Conservation (phyloP, 2,888 invertebrate genomes). For the Margaritifera margaritifera region DNA sequence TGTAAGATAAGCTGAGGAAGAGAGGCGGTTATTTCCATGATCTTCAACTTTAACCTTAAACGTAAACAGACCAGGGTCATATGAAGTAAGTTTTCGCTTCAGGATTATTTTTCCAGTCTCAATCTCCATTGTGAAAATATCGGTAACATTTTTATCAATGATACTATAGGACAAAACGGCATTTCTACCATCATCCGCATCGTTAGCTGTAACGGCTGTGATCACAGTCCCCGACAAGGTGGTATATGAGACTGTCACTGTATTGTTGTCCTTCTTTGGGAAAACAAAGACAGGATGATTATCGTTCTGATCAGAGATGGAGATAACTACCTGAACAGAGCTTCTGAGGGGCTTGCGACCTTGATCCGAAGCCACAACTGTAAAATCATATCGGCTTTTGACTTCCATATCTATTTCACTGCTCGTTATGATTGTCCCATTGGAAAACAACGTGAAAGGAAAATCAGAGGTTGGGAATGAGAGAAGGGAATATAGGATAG, state of each 20-base stretch:
- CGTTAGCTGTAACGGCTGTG: constrained; percentile 23
- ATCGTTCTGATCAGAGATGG: constrained; percentile 43
- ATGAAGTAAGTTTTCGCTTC: constrained; percentile 13
- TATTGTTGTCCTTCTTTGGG: constrained; percentile 45
- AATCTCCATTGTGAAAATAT: constrained; percentile 23
- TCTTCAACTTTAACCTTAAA: constrained; percentile 25
- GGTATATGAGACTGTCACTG: constrained; percentile 38
- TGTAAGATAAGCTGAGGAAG: neutral
- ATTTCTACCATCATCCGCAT: constrained; percentile 34
- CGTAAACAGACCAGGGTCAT: constrained; percentile 8
- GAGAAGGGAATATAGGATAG: constrained; percentile 14
- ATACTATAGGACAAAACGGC: constrained; percentile 25
- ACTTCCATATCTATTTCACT: constrained; percentile 36
- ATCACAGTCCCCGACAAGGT: constrained; percentile 24
- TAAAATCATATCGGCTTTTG: constrained; percentile 27
- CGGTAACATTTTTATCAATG: constrained; percentile 19
- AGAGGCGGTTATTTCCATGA: constrained; percentile 2
- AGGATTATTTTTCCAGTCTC: constrained; percentile 29
- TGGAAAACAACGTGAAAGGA: constrained; percentile 32
- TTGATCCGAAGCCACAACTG: constrained; percentile 35
- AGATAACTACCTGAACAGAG: constrained; percentile 33
- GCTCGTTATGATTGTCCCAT: constrained; percentile 32
- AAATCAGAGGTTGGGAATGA: constrained; percentile 7
- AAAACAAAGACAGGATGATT: constrained; percentile 42
- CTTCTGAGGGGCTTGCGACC: constrained; percentile 30